These are phyloP conservation scores for Atrina japonica DNA, from an alignment of 2,888 invertebrate genomes.

Conservation along the genomic window DNA sequence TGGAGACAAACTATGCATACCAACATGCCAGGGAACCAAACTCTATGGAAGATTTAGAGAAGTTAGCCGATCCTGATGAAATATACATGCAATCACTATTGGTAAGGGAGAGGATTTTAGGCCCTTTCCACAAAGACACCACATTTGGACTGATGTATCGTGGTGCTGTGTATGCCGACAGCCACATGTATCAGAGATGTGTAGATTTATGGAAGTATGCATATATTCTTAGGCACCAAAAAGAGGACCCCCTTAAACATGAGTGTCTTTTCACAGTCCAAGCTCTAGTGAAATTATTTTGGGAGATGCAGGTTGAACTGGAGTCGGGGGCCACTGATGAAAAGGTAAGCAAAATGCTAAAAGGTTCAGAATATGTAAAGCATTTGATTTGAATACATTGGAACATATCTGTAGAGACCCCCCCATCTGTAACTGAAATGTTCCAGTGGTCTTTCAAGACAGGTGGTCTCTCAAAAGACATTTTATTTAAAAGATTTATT, in stretches of 20 bases:
- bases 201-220: conserved; percentile 93
- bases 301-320: conserved; percentile 82
- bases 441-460: no score
- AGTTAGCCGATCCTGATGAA: conserved; percentile 60
- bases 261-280: conserved; percentile 94
- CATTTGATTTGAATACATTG: background rate
- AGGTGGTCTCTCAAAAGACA: no score
- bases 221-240: conserved; percentile 89
- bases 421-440: no score
- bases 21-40: conserved; percentile 62
- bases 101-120: conserved; percentile 93
- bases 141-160: conserved; percentile 85
- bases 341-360: conserved; percentile 79
- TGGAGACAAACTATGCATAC: conserved; percentile 55
- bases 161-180: conserved; percentile 83
- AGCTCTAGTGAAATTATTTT: conserved; percentile 91
- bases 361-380: background rate
- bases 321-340: conserved; percentile 73
- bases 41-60: conserved; percentile 57
- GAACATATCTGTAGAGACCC: no score
- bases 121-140: conserved; percentile 92
- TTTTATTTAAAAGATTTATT: no score
- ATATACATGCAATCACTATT: conserved; percentile 89
- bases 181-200: conserved; percentile 87
- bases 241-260: conserved; percentile 87